Base-by-base conservation (phyloP, 30 jellyfish, hydroid and myxozoan species). In the Euphysa ruthae region DNA sequence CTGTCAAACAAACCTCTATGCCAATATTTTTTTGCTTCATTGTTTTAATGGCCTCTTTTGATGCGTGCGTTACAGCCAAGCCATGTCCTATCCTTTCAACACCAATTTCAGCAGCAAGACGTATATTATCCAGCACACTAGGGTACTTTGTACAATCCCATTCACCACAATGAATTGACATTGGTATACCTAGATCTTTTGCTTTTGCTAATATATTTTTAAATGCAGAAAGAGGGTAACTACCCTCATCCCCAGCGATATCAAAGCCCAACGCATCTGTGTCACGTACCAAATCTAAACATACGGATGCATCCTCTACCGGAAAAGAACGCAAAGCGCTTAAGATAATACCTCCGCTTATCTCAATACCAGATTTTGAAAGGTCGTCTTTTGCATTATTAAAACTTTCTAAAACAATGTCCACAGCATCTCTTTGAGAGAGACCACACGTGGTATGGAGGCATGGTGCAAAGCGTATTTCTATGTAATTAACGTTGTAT, bases 21-120 rank as follows among this genome's bases (percentile, higher is more conserved):
- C 32, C 27, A 20, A 42, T 68, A 18, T 49, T 24, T 8, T 49
- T 50, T 0, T 19, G 71, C 1, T 1, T 6, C 19, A 19, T 6
- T 7, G 15, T 52, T 21, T 22, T 14, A 20, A 43, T 25, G 10
- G 49, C 16, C 1, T 44, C 24, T 14, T 43, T 31, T 20, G 74
- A 23, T 6, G 57, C 38, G 14, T 58, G 27, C 49, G 28, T 44
- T 43, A 68, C 21, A 16, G 72, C 80, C 20, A 68, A 35, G 8
- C 75, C 80, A 49, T 68, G 80, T 3, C 80, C 80, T 22, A 68
- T 68, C 49, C 80, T 30, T 20, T 68, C 27, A 6, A 68, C 80
- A 38, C 80, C 77, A 30, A 68, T 42, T 0, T 68, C 80, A 4
- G 32, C 26, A 6, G 80, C 80, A 20, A 68, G 50, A 0, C 16